A percentile compares a stretch with the other conserved stretches of the same genome.
Conservation (phyloP, 2,113 vertebrate genomes). For the Brachyistius frenatus region DNA sequence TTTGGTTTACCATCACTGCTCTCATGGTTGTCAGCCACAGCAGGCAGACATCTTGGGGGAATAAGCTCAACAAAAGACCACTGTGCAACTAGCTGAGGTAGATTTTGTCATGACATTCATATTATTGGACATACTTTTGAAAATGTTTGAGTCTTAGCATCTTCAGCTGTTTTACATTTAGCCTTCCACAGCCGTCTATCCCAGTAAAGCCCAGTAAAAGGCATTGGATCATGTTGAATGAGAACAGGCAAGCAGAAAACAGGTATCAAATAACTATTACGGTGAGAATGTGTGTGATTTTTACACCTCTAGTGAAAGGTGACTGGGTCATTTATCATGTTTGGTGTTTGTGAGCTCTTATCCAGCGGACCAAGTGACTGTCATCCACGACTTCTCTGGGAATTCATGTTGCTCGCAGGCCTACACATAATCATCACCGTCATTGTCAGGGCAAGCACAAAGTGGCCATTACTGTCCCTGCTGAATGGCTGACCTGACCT, state of each 20-base stretch:
- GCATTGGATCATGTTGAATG: neutral
- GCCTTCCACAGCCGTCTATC: too few relatives aligned
- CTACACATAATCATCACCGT: constrained; percentile 59
- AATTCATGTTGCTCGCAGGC: constrained; percentile 37
- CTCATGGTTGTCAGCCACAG: too few relatives aligned
- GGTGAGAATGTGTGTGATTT: neutral
- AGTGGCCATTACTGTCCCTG: constrained; percentile 51
- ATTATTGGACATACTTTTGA: too few relatives aligned
- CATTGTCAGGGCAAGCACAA: constrained; percentile 54
- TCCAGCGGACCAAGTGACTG: constrained; percentile 30
- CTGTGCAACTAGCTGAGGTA: too few relatives aligned
- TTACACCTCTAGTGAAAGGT: constrained; percentile 9
- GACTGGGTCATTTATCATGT: constrained; percentile 51
- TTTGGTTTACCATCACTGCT: too few relatives aligned
- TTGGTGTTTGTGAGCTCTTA: constrained; percentile 51
- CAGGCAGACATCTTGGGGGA: too few relatives aligned
- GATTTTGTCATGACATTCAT: too few relatives aligned
- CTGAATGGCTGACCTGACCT: constrained; percentile 67
- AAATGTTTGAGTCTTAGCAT: too few relatives aligned
- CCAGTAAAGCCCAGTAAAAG: neutral
- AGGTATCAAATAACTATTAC: neutral
- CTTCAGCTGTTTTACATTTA: too few relatives aligned
- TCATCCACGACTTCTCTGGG: constrained; percentile 28
- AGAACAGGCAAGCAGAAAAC: neutral
- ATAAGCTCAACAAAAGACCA: too few relatives aligned